Evolutionary conservation across 2,113 vertebrate genomes (phyloP).

Genomic region (Rostratula benghalensis): DNA sequence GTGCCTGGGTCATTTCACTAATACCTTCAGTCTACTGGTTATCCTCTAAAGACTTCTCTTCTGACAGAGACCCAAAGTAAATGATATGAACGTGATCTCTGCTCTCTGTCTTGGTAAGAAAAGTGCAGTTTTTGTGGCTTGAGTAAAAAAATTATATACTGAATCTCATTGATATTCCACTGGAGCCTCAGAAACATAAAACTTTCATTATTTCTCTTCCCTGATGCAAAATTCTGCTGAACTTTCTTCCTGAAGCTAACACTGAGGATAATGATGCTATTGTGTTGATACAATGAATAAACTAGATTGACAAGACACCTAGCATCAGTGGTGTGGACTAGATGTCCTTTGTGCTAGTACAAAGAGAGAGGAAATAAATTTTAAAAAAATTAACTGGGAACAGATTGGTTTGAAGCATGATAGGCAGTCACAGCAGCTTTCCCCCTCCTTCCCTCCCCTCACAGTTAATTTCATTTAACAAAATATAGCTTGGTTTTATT

Average conservation of each 20-base stretch:
- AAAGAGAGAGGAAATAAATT: not conserved
- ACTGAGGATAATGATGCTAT: not conserved
- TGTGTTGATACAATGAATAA: not conserved
- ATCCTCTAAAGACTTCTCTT: conserved; percentile 18
- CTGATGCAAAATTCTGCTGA: not conserved
- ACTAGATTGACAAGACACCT: not conserved
- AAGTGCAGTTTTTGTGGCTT: not conserved
- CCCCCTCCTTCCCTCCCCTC: rapidly evolving
- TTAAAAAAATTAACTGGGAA: not conserved
- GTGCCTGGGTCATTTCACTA: not conserved
- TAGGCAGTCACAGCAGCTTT: not conserved
- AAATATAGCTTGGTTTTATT: not conserved
- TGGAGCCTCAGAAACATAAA: conserved; percentile 8
- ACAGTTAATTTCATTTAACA: not conserved
- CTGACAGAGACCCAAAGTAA: not conserved
- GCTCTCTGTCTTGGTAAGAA: conserved; percentile 4
- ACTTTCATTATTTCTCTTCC: not conserved
- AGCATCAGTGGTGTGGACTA: not conserved
- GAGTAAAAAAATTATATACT: not conserved
- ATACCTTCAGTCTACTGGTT: not conserved
- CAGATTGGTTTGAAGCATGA: not conserved
- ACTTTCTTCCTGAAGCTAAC: not conserved
- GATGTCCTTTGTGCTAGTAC: not conserved
- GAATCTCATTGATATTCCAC: not conserved
- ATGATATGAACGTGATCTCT: not conserved